Percentiles rank a stretch among this genome's conserved stretches.
phyloP scores from a whole-genome alignment of 2,888 invertebrate genomes.

The Mythimna lalbum region DNA sequence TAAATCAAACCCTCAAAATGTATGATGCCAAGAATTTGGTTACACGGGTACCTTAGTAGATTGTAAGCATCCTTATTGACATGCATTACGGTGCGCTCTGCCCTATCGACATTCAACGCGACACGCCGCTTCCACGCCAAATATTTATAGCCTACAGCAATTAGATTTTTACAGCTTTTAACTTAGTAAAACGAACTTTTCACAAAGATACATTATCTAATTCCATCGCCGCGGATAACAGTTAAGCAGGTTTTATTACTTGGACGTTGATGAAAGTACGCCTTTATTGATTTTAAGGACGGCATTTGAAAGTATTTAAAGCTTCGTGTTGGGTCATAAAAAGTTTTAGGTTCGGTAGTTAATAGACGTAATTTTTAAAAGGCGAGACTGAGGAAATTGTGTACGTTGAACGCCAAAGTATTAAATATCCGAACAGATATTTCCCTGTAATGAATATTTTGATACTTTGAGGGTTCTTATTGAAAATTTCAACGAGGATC shows the following conservation, averaged over 20 bases:
- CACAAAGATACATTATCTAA: constrained; percentile 86
- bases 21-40: constrained; percentile 78
- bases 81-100: constrained; percentile 81
- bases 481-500: constrained; percentile 51
- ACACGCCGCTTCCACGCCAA: constrained; percentile 78
- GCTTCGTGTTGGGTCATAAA: constrained; percentile 82
- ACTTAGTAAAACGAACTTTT: constrained; percentile 78
- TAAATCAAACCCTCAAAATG: constrained; percentile 72
- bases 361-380: constrained; percentile 78
- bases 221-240: constrained; percentile 86
- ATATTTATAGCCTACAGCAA: constrained; percentile 86
- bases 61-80: constrained; percentile 83
- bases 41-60: constrained; percentile 74
- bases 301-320: constrained; percentile 86
- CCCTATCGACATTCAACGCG: constrained; percentile 82
- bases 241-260: constrained; percentile 88
- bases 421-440: constrained; percentile 61
- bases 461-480: constrained; percentile 52
- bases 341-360: constrained; percentile 82
- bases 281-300: constrained; percentile 88
- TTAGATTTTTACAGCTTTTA: constrained; percentile 85
- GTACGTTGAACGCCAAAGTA: constrained; percentile 51
- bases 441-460: constrained; percentile 60
- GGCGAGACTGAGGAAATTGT: constrained; percentile 66
- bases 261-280: constrained; percentile 86